Evolutionary conservation across 2,113 vertebrate genomes (phyloP), one percentile per base, ranked within the genome.

Genomic region (Ciconia boyciana): DNA sequence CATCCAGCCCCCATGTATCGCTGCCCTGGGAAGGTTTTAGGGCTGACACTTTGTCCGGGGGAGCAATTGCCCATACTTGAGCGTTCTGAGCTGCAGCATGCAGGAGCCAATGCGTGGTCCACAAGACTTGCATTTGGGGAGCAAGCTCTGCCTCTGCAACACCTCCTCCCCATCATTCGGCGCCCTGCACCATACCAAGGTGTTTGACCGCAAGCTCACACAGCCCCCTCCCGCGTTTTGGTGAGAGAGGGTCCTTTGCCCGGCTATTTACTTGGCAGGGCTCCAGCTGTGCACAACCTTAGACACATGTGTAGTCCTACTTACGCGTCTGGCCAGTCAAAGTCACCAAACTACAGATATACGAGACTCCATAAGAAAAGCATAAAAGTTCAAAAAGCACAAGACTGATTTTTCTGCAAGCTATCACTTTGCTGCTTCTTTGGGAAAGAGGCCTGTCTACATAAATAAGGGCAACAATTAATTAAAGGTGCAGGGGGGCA

Each of bases 201-300:
- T 6, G 9, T 41, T 78, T 54, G 34, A 49, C 20, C 4, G 0
- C 26, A 32, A 61, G 26, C 22, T 76, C 5, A 1, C 29, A 36
- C 0, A 0, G 16, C 11, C 19, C 14, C 7, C 29, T 74, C 31
- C 22, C 3, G 3, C 0, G 0, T 55, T 87, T 66, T 2, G 1
- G 14, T 60, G 71, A 36, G 11, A 29, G 11, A 13, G 5, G 7
- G 4, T 41, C 36, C 28, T 87, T 34, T 51, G 32, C 55, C 51
- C 57, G 82, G 13, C 19, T 36, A 26, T 36, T 55, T 29, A 18
- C 22, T 43, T 32, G 70, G 32, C 49, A 74, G n/a, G 21, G 10
- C 39, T 81, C 58, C 21, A 13, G 60, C 49, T 65, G 46, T 48
- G 28, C 51, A 48, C n/a, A 75, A 15, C 13, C n/a, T 46, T 36